phyloP scores from a whole-genome alignment of 1,140 invertebrate genomes.

The Hyles vespertilio region DNA sequence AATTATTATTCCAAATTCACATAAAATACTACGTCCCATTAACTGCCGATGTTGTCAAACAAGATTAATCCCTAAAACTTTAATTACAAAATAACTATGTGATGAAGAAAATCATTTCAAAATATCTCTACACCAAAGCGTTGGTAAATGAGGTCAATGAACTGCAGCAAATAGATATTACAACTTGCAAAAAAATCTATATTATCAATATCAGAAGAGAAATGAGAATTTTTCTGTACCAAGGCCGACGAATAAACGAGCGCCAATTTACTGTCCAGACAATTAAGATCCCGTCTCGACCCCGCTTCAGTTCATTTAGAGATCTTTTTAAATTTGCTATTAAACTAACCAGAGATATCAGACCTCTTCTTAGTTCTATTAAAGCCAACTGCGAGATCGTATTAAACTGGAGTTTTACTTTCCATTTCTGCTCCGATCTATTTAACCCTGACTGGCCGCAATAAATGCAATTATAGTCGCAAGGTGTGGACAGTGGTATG shows the following conservation, averaged over 20 bases:
- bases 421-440: constrained; percentile 11
- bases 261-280: not conserved
- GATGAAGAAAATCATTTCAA: too few species aligned
- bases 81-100: too few species aligned
- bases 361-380: not conserved
- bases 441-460: constrained; percentile 16
- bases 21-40: too few species aligned
- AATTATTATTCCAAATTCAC: too few species aligned
- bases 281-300: not conserved
- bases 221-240: constrained; percentile 6
- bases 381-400: not conserved
- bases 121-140: too few species aligned
- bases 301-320: not conserved
- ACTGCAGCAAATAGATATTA: too few species aligned
- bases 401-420: not conserved
- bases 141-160: too few species aligned
- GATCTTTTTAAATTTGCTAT: too few species aligned
- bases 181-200: not conserved
- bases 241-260: constrained; percentile 8
- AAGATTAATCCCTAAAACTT: too few species aligned
- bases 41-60: too few species aligned
- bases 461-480: constrained; percentile 29
- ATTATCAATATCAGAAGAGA: not conserved
- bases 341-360: too few species aligned
- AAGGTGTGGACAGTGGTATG: constrained; percentile 16